Evolutionary conservation across 2,797 vertebrate species (phyloP), one percentile per base, ranked within the genome.

Genomic region (Kryptopterus vitreolus): DNA sequence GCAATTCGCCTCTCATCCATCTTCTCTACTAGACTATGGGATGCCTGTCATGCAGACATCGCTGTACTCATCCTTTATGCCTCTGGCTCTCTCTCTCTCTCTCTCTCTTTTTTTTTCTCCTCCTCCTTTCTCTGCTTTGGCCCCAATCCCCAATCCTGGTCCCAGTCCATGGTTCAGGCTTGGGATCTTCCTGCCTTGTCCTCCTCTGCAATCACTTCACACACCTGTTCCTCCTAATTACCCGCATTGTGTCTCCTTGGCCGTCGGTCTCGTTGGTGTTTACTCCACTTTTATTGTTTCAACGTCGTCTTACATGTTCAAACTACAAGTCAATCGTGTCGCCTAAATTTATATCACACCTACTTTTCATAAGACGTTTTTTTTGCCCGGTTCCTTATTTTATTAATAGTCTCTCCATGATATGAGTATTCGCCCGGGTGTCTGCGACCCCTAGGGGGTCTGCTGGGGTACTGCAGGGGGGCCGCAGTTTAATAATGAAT

Each of bases 151-250:
- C 38, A n/a, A n/a, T 2, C 13, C 71, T 73, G 71, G 71, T 73
- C 31, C 15, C 53, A 58, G 31, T 58, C 71, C 71, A 73, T 57
- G 71, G 12, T 57, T 73, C 12, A 73, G 33, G 57, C 24, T 6
- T 62, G 26, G 38, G 26, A 48, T 33, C 29, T n/a, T 15, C 50
- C 26, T 52, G 43, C 43, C 58, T 13, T 76, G 74, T 76, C 24
- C 55, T 43, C n/a, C 33, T 71, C 46, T 63, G 16, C 74, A 61
- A 22, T 46, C 38, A 76, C 38, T 46, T 16, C 29, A 43, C 26
- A n/a, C 74, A 76, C 58, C 74, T 76, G 74, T 63, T 48, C 46
- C 74, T 62, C 26, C 46, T 62, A 63, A 52, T 65, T 52, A 63
- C 26, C 35, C 29, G 53, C n/a, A 63, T 52, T 77, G 61, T 66